A percentile compares a stretch with the other conserved stretches of the same genome.
Evolutionary conservation across 2,888 invertebrate species (phyloP).

Genomic region (Nomada ferruginata): DNA sequence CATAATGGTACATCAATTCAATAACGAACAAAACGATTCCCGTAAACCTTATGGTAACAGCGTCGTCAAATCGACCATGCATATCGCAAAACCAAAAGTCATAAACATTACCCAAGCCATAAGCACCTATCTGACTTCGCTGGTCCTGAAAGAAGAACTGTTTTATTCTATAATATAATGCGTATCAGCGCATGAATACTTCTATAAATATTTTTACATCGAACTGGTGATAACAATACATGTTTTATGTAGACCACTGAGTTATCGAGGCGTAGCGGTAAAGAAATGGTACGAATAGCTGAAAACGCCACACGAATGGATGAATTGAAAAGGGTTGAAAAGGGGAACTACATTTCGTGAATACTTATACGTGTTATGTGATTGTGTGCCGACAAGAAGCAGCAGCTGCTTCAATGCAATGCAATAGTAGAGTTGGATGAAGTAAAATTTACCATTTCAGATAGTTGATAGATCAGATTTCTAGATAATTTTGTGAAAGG

Average conservation of each 20-base stretch:
- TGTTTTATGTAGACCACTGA: background rate
- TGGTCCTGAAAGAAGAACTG: constrained; percentile 38
- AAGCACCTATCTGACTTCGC: constrained; percentile 39
- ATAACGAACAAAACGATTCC: background rate
- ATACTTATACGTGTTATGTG: background rate
- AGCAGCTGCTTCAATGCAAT: background rate
- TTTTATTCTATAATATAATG: constrained; percentile 29
- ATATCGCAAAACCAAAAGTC: constrained; percentile 37
- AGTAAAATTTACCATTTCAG: background rate
- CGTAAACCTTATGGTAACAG: constrained; percentile 29
- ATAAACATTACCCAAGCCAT: constrained; percentile 17
- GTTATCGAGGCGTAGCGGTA: background rate
- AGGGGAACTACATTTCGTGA: background rate
- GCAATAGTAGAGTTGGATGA: too few species aligned
- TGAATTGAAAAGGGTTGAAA: background rate
- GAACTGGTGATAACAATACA: background rate
- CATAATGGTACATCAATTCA: background rate
- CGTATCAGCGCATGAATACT: background rate
- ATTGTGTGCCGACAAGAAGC: background rate
- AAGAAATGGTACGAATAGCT: background rate
- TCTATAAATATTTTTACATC: constrained; percentile 6
- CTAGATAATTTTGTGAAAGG: background rate
- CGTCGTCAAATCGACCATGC: constrained; percentile 27
- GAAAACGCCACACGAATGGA: background rate
- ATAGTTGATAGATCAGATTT: background rate